Conservation (phyloP, 2,113 vertebrate genomes). For the Tetrao urogallus region DNA sequence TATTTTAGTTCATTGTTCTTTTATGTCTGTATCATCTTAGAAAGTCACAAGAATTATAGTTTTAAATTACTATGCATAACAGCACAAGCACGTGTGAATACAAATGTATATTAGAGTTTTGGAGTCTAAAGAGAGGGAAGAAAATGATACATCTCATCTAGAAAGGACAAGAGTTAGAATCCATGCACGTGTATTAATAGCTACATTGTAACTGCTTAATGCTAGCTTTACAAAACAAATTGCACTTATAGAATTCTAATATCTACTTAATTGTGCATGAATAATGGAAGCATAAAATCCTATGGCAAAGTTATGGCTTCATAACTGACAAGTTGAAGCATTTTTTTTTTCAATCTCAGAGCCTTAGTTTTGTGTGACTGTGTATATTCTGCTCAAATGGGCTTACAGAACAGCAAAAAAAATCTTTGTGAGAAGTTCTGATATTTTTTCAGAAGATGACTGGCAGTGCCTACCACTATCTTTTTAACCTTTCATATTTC, state of each 20-base stretch:
- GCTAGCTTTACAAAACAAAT: constrained; percentile 22
- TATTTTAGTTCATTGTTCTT: not conserved
- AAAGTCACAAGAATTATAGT: not conserved
- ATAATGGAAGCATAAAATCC: constrained; percentile 9
- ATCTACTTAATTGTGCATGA: constrained; percentile 15
- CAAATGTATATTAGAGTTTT: not conserved
- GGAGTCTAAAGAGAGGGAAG: not conserved
- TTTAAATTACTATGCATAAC: not conserved
- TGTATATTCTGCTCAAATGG: not conserved
- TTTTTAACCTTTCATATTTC: not conserved
- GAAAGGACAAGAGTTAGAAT: not conserved
- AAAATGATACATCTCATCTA: not conserved
- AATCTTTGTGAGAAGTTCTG: not conserved
- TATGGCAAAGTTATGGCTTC: not conserved
- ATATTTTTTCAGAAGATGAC: not conserved
- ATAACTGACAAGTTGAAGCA: not conserved
- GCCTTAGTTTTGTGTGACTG: not conserved
- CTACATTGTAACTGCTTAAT: constrained; percentile 24
- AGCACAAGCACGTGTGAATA: not conserved
- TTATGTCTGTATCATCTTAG: not conserved
- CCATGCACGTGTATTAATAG: not conserved
- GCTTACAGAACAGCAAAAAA: not conserved
- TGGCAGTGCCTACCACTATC: not conserved
- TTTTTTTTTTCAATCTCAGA: not conserved
- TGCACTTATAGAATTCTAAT: not conserved